Conservation (phyloP, 2,888 invertebrate species). For the Listrodromus nycthemerus region DNA sequence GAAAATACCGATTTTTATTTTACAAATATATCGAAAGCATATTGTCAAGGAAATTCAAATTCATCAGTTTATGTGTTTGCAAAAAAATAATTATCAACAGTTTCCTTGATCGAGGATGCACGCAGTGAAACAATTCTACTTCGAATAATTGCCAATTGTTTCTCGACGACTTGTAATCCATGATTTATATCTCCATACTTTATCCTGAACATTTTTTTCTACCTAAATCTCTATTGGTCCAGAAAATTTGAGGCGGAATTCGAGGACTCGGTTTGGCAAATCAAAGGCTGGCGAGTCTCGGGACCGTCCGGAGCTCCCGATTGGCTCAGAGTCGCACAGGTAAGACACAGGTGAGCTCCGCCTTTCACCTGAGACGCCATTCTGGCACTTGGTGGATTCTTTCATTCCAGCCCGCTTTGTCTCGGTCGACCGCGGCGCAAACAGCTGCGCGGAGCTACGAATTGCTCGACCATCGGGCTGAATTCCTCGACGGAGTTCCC, state of each 20-base stretch:
- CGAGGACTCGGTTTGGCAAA: constrained; percentile 35
- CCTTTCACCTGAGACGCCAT: constrained; percentile 30
- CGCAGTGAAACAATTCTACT: no score
- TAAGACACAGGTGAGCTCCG: constrained; percentile 62
- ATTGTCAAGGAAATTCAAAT: no score
- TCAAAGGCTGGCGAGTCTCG: neutral
- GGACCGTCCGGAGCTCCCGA: neutral
- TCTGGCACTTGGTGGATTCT: neutral
- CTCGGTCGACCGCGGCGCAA: neutral
- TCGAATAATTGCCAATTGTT: no score
- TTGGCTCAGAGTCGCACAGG: constrained; percentile 53
- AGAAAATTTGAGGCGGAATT: neutral
- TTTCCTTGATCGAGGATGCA: no score
- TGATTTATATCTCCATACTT: no score
- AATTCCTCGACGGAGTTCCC: constrained; percentile 17
- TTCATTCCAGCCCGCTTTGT: neutral
- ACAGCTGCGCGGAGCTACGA: neutral
- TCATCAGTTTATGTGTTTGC: no score
- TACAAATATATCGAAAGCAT: no score
- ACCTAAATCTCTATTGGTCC: no score
- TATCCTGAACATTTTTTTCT: no score
- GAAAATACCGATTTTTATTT: no score
- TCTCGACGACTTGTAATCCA: no score
- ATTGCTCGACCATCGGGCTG: neutral
- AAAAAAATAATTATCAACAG: no score